Base-by-base conservation (phyloP, 2,113 vertebrate genomes). In the Dissostichus mawsoni region DNA sequence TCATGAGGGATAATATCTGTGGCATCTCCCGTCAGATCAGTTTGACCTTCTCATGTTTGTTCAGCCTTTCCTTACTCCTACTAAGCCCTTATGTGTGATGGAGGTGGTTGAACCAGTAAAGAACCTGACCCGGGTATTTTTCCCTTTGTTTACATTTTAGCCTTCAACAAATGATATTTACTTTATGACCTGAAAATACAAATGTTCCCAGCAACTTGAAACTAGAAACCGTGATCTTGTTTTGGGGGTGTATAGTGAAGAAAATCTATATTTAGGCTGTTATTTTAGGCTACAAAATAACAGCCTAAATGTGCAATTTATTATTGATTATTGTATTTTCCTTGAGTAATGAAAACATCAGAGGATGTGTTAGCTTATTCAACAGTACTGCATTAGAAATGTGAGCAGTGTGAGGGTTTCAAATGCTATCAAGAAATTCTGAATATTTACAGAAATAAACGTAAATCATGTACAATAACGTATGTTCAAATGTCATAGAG, bases 1-100 rank as follows among this genome's bases (percentile, higher is more conserved):
- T 53, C 20, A 11, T 80, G 87, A 85, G 29, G 58, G 20, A 74
- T 69, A 88, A 69, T 10, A 0, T 75, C 81, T 12, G 80, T 87
- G 86, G 80, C 88, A 87, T 84, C 85, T 82, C 78, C 77, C 86
- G 85, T 75, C 88, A 90, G 80, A 78, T 87, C 57, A 76, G 48
- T 71, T 86, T 88, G 86, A 91, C 81, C 84, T 90, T 87, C 66
- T 87, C 52, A 18, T 45, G 13, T 80, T 76, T 74, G 67, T 76
- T 84, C 89, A 76, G 76, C 76, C 72, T 78, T 74, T 85, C 17
- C 66, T 58, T 61, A 25, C 62, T 72, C 13, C 52, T 77, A 76
- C 70, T 36, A 41, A 41, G 29, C 36, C 36, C 36, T 41, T 41
- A 41, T 41, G 7, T 41, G 36, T 8, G 36, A 57, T 67, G 61